Base-by-base conservation (phyloP, 92 coral and sea anemone genomes). In the Epizoanthus fatuus region DNA sequence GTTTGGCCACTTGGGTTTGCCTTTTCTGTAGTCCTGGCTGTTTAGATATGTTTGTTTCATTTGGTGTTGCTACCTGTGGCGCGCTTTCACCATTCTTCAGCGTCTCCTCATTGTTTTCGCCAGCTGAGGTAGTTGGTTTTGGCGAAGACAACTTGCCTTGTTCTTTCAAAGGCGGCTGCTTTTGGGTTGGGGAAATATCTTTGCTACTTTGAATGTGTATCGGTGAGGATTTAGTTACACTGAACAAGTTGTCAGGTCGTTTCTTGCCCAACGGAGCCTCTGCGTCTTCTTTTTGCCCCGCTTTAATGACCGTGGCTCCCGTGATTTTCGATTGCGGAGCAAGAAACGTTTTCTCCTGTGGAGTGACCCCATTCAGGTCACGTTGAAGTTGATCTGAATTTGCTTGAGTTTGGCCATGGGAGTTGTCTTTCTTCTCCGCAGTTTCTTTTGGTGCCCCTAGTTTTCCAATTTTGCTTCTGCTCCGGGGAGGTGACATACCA, bases 271-370 rank as follows among this genome's bases (percentile, higher is more conserved):
- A 49, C 2, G 12, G 53, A 49, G 37, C 57, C 1, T 62, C 69
- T 17, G 32, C 17, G 51, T 13, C 58, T 60, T 77, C 82, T 62
- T 77, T 77, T 77, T 77, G 69, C 57, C 82, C 62, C 40, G 71
- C 69, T 60, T 77, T 77, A 60, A 77, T 77, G 16, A 77, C 82
- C 14, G 65, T 77, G 9, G 82, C 82, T 42, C 63, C 65, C 32
- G 82, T 77, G 17, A 77, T 77, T 77, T 54, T 77, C 16, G 82
- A 77, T 12, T 77, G 82, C 12, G 82, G 82, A 16, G 82, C 82
- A 38, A 77, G 82, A 44, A 60, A 62, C 70, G 29, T 59, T 58
- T 59, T 60, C 38, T 76, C 69, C 49, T 42, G 39, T 45, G 4
- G 12, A 38, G 22, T 12, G 17, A n/a, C 55, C 22, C 82, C 82